phyloP scores from a whole-genome alignment of 2,113 vertebrate genomes.

The Kobus ellipsiprymnus region DNA sequence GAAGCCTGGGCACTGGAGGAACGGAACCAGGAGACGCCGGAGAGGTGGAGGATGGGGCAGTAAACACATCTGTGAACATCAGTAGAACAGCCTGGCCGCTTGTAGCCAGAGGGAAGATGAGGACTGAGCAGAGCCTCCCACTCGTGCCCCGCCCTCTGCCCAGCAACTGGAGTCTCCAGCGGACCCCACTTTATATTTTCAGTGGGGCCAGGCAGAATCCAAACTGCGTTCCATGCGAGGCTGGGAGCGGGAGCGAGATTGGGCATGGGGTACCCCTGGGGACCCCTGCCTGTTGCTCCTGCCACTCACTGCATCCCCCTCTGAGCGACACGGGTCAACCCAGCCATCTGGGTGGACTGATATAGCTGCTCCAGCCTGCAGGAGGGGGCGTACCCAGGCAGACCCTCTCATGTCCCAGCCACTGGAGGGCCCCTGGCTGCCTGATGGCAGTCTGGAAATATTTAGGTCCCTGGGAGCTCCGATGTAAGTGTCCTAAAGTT shows the following conservation, averaged over 20 bases:
- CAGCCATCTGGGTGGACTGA: rapidly evolving
- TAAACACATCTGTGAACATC: background rate
- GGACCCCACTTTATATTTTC: rapidly evolving
- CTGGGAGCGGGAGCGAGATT: rapidly evolving
- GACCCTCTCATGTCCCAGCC: rapidly evolving
- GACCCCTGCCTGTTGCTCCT: background rate
- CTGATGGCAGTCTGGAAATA: too few species aligned
- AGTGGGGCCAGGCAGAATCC: too few species aligned
- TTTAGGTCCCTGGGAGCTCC: background rate
- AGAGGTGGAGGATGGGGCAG: background rate
- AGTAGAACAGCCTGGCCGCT: rapidly evolving
- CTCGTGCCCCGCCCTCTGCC: rapidly evolving
- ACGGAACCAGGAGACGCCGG: rapidly evolving
- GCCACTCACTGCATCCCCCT: background rate
- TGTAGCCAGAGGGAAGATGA: background rate
- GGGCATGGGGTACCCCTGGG: rapidly evolving
- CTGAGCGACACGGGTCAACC: background rate
- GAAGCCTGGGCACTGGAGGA: background rate
- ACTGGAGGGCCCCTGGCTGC: rapidly evolving
- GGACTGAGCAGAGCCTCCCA: background rate
- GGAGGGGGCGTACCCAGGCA: background rate
- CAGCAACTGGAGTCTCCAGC: rapidly evolving
- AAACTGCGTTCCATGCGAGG: rapidly evolving
- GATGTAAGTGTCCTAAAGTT: too few species aligned
- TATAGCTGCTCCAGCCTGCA: background rate